These are phyloP conservation scores for Knipowitschia caucasica DNA, from an alignment of 2,797 vertebrate species.

Conservation along the genomic window DNA sequence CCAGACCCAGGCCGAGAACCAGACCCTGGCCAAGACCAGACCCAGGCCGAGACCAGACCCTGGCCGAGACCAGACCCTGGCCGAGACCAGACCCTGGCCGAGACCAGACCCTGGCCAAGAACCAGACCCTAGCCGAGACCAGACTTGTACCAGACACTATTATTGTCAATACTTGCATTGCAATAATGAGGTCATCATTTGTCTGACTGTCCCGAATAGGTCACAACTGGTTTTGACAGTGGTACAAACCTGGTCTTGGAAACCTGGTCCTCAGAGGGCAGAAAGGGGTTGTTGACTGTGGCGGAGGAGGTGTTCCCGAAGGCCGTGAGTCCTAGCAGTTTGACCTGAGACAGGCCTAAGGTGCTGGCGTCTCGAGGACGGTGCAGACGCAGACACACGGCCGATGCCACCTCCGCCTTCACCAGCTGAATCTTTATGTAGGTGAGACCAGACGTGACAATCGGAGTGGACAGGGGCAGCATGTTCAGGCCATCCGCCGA, in stretches of 20 bases:
- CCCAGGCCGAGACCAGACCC: too few species aligned
- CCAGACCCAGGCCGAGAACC: too few species aligned
- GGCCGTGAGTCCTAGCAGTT: constrained; percentile 92
- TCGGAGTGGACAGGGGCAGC: constrained; percentile 93
- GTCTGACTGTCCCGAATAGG: too few species aligned
- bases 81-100: too few species aligned
- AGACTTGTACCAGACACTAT: too few species aligned
- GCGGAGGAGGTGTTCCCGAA: constrained; percentile 98
- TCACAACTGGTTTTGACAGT: too few species aligned
- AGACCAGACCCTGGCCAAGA: too few species aligned
- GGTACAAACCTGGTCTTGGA: constrained; percentile 93
- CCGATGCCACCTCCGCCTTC: constrained; percentile 96
- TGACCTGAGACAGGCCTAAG: constrained; percentile 94
- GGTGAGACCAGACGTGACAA: constrained; percentile 94
- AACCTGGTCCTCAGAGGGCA: constrained; percentile 98
- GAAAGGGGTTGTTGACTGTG: constrained; percentile 96
- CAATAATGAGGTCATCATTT: too few species aligned
- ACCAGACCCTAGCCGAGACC: too few species aligned
- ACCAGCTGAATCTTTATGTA: constrained; percentile 99
- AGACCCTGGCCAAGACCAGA: too few species aligned
- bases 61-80: too few species aligned
- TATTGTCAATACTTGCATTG: too few species aligned
- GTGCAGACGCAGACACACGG: constrained; percentile 93
- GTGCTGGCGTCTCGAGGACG: constrained; percentile 96
- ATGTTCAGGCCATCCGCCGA: constrained; percentile 97